A percentile compares a stretch with the other conserved stretches of the same genome.
These are phyloP conservation scores for Phengaris alcon DNA, from an alignment of 2,888 invertebrate genomes.

Conservation along the genomic window DNA sequence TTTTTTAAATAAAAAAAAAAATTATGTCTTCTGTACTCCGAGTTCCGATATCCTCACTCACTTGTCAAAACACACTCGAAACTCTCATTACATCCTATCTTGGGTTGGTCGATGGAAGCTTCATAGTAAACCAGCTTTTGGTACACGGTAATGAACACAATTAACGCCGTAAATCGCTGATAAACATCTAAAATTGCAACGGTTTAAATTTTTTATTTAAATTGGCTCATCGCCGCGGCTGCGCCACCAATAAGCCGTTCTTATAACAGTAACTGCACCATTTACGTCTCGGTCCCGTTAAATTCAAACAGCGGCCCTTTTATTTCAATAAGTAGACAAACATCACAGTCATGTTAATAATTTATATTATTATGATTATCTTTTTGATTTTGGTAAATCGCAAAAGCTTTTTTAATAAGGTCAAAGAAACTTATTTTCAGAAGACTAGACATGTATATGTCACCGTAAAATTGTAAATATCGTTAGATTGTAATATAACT, in stretches of 20 bases:
- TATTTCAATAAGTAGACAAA: not conserved
- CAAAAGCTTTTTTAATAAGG: no score
- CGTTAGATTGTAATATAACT: no score
- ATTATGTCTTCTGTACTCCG: no score
- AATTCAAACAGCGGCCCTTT: conserved; percentile 9
- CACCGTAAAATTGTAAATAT: no score
- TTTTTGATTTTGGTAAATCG: no score
- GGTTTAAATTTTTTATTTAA: conserved; percentile 5
- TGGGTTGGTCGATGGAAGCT: not conserved
- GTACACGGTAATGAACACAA: not conserved
- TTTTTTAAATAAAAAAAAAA: no score
- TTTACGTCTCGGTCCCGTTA: conserved; percentile 21
- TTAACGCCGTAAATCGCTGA: not conserved
- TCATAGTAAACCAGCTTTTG: not conserved
- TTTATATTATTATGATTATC: not conserved
- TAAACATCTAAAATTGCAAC: not conserved
- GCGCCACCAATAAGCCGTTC: not conserved
- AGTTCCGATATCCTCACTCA: no score
- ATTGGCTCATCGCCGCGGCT: not conserved
- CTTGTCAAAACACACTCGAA: no score
- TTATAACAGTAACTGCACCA: conserved; percentile 19
- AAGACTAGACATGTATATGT: no score
- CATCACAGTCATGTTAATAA: not conserved
- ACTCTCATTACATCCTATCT: no score
- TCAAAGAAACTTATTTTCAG: no score